Evolutionary conservation across 1,140 invertebrate genomes (phyloP).

Genomic region (Teleopsis dalmanni): DNA sequence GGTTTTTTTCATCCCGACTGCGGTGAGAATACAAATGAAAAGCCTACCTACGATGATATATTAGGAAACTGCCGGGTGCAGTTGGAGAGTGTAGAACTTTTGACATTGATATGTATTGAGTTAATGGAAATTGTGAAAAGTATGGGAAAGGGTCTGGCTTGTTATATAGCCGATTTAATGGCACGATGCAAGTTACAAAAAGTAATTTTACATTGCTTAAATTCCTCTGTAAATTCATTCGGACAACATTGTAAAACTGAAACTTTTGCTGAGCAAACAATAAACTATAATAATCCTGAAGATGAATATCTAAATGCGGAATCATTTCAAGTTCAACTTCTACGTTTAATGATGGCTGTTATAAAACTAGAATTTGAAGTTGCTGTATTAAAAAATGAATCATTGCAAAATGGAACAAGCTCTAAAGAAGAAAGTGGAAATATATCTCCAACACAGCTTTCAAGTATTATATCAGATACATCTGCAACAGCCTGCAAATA

Average conservation of each 20-base stretch:
- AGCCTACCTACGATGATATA: conserved; percentile 65
- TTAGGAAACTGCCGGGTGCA: conserved; percentile 69
- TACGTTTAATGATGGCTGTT: conserved; percentile 58
- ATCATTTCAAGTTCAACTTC: conserved; percentile 67
- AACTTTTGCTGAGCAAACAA: conserved; percentile 76
- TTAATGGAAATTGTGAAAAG: conserved; percentile 74
- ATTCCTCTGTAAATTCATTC: conserved; percentile 62
- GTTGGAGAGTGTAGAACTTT: conserved; percentile 67
- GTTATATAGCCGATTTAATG: conserved; percentile 75
- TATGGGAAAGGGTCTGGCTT: conserved; percentile 71
- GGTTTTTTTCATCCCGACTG: conserved; percentile 70
- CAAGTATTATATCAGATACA: conserved; percentile 16
- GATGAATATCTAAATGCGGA: conserved; percentile 60
- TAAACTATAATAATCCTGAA: conserved; percentile 71
- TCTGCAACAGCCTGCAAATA: conserved; percentile 50
- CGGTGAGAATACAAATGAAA: conserved; percentile 50
- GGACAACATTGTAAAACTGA: conserved; percentile 4
- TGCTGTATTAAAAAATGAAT: conserved; percentile 48
- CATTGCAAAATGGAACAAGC: conserved; percentile 1
- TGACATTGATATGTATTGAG: conserved; percentile 70
- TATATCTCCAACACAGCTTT: conserved; percentile 34
- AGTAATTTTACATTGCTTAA: conserved; percentile 74
- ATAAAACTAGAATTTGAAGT: conserved; percentile 73
- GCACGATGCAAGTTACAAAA: conserved; percentile 82
- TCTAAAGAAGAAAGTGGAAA: conserved; percentile 20